Evolutionary conservation across 2,888 invertebrate genomes (phyloP).

Genomic region (Melanotus villosus): DNA sequence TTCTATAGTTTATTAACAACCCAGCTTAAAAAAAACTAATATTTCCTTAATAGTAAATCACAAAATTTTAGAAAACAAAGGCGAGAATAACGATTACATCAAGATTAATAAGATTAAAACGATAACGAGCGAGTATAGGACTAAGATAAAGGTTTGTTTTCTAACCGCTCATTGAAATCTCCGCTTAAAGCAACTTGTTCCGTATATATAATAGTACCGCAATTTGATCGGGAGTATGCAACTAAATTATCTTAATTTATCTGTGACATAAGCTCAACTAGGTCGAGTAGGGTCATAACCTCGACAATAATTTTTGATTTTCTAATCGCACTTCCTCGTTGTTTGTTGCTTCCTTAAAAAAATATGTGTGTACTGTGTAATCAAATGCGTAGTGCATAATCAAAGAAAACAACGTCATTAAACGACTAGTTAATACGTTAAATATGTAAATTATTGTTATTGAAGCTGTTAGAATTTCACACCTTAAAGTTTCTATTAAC

Average conservation of each 20-base stretch:
- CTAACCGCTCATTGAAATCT: constrained; percentile 2
- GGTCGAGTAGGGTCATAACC: neutral
- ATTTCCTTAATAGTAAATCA: no score
- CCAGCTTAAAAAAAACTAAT: no score
- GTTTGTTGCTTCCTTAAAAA: constrained; percentile 17
- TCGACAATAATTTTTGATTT: constrained; percentile 14
- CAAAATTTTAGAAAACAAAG: no score
- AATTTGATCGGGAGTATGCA: constrained; percentile 7
- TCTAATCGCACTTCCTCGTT: neutral
- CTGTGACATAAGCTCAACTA: constrained; percentile 17
- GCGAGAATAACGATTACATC: no score
- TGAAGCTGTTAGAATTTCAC: no score
- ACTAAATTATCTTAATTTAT: constrained; percentile 19
- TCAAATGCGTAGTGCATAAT: no score
- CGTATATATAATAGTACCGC: neutral
- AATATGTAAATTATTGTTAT: no score
- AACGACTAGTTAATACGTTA: no score
- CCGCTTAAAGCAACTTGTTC: neutral
- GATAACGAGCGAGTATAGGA: neutral
- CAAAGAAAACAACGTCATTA: no score
- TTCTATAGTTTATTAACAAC: no score
- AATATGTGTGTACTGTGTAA: neutral
- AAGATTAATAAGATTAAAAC: no score
- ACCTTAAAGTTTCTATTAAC: no score
- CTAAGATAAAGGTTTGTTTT: neutral